phyloP scores from a whole-genome alignment of 2,113 vertebrate genomes.

The Ictidomys tridecemlineatus region DNA sequence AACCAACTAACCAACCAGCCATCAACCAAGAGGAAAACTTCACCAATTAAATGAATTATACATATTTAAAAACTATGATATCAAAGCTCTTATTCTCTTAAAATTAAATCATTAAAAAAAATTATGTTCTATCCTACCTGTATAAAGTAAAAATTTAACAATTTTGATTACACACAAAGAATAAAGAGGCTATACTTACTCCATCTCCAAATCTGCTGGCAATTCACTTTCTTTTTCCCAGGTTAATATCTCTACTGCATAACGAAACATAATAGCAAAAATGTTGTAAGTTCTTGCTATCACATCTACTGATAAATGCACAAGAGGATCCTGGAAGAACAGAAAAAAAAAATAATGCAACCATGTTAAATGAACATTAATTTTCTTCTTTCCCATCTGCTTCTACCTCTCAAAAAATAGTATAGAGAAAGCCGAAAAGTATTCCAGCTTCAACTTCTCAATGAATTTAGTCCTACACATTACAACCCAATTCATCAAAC shows the following conservation, averaged over 20 bases:
- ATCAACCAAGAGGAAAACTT: not conserved
- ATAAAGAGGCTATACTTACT: constrained; percentile 88
- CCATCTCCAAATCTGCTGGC: constrained; percentile 92
- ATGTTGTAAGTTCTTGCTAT: constrained; percentile 93
- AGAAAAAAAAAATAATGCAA: not conserved
- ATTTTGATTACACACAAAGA: not conserved
- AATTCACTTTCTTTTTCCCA: constrained; percentile 96
- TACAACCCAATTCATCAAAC: not conserved
- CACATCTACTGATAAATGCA: constrained; percentile 94
- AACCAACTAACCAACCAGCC: not conserved
- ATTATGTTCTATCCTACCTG: not conserved
- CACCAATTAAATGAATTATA: not conserved
- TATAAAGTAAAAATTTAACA: constrained; percentile 40
- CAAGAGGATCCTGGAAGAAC: constrained; percentile 92
- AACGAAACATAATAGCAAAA: constrained; percentile 95
- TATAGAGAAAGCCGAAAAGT: not conserved
- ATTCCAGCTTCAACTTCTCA: not conserved
- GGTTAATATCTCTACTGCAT: constrained; percentile 97
- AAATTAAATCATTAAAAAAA: constrained; percentile 40
- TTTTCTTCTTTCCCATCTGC: not conserved
- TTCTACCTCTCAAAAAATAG: constrained; percentile 42
- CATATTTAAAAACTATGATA: constrained; percentile 27
- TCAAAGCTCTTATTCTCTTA: not conserved
- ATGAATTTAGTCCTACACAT: not conserved
- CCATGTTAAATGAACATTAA: not conserved